Base-by-base conservation (phyloP, 2,113 vertebrate species). In the Corythaixoides concolor region DNA sequence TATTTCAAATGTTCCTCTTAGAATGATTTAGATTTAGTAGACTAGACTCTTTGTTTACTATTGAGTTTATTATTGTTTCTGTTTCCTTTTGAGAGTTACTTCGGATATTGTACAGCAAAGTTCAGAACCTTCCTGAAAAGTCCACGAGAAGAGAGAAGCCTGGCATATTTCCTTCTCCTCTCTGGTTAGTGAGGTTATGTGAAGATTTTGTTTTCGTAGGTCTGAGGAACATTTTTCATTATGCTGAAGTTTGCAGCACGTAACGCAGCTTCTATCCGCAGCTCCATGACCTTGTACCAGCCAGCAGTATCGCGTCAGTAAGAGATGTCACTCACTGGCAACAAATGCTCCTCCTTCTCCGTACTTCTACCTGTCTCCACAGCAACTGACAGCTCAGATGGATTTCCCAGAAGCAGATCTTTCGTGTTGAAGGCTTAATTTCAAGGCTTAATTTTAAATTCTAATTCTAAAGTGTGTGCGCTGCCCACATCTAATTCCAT, bases 391-490 rank as follows among this genome's bases (percentile, higher is more conserved):
- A 89, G 77, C 80, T 96, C 87, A 72, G 56, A 81, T 87, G 80
- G 73, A 78, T 96, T 95, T 95, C 80, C 73, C 49, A 96, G 91
- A 91, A 89, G 69, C 74, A 63, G 22, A 87, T 88, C 35, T 90
- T 92, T 70, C 0, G 0, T 94, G 73, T 78, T 92, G 94, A 91
- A 95, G 70, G 82, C 88, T 94, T 96, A 95, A 97, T 96, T 95
- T 96, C 73, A 81, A 64, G 77, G 43, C 73, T 90, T 90, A 89
- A 92, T 95, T 95, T 92, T 67, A 95, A 95, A 95, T 95, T 96
- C 79, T 85, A 94, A 94, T 93, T 95, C 86, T 87, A 77, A 90
- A 91, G 78, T 90, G 60, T 89, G 52, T 94, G 43, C 0, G 0
- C 56, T 95, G 66, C 77, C 80, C 91, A 87, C 76, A 87, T 94